Evolutionary conservation across 2,113 vertebrate genomes (phyloP), one percentile per base, ranked within the genome.

Genomic region (Leptobrachium ailaonicum): DNA sequence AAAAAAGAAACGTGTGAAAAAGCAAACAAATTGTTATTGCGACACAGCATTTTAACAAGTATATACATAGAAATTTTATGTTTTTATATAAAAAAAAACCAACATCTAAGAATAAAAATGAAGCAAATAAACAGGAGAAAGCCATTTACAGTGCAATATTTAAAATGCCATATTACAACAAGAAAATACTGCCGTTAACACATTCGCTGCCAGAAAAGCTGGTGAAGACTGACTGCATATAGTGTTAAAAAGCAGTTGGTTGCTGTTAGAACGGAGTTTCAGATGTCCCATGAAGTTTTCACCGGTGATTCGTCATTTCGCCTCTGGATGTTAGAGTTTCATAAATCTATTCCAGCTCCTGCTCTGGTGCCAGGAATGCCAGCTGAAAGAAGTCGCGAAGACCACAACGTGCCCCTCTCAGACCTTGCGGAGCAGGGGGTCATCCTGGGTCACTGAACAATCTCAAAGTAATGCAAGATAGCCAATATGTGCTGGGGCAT

Each of bases 401-500:
- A 32, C 20, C n/a, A n/a, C 9, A 12, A 2, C n/a, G 41, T 53
- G 13, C 63, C 58, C 63, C 73, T 14, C 41, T 80, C n/a, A 60
- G 41, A 12, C 71, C 64, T 74, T 73, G 63, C 41, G 9, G 50
- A 12, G 53, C 53, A 82, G 43, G 73, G 67, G 7, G 3, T 71
- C 86, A 84, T 54, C 86, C 84, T 58, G 79, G 72, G 83, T 98
- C 95, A 98, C 8, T 96, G 94, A 80, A 98, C 91, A 43, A 99
- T 91, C 87, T 98, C 95, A 53, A 99, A 99, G 91, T 99, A 99
- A 91, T 98, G 95, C 84, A 99, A 83, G 85, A 99, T 99, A 0
- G 97, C 97, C 96, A 99, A 97, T 91, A 99, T 97, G 92, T 99
- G 97, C 90, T 98, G 96, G 45, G 97, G 98, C 96, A 99, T 98